Conservation (phyloP, 2,888 invertebrate genomes). For the Mesoligia furuncula region DNA sequence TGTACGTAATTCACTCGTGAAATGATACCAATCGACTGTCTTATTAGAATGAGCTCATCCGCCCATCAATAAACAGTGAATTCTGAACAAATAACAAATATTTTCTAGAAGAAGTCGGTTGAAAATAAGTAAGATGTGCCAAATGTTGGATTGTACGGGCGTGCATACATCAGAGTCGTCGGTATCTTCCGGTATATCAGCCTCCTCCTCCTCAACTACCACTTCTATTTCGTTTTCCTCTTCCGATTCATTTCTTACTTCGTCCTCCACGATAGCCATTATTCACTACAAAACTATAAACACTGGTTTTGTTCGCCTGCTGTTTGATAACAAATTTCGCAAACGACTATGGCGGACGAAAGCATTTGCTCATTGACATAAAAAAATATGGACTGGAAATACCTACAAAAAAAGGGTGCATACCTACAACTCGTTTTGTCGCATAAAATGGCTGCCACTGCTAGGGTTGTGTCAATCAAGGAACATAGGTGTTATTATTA, state of each 20-base stretch:
- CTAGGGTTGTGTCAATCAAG: too few relatives aligned
- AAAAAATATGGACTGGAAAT: too few relatives aligned
- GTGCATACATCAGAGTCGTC: constrained; percentile 85
- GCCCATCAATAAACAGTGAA: constrained; percentile 22
- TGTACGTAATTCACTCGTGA: not conserved
- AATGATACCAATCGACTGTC: not conserved
- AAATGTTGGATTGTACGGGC: constrained; percentile 52
- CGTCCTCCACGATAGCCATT: constrained; percentile 88
- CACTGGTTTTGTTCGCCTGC: constrained; percentile 61
- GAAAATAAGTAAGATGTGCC: constrained; percentile 41
- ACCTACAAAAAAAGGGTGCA: too few relatives aligned
- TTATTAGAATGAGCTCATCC: constrained; percentile 1
- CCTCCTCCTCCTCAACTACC: constrained; percentile 85
- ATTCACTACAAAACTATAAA: constrained; percentile 67
- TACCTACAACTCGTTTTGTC: too few relatives aligned
- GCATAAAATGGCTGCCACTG: too few relatives aligned
- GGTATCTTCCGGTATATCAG: constrained; percentile 80
- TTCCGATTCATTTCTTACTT: constrained; percentile 86
- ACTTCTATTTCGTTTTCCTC: constrained; percentile 88
- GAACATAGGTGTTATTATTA: too few relatives aligned
- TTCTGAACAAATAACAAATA: not conserved
- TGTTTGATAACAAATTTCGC: constrained; percentile 82
- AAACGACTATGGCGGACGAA: constrained; percentile 70
- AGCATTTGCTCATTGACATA: constrained; percentile 53
- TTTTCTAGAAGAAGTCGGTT: constrained; percentile 46